Evolutionary conservation across 2,797 vertebrate genomes (phyloP).

Genomic region (Enteromius anoplus): DNA sequence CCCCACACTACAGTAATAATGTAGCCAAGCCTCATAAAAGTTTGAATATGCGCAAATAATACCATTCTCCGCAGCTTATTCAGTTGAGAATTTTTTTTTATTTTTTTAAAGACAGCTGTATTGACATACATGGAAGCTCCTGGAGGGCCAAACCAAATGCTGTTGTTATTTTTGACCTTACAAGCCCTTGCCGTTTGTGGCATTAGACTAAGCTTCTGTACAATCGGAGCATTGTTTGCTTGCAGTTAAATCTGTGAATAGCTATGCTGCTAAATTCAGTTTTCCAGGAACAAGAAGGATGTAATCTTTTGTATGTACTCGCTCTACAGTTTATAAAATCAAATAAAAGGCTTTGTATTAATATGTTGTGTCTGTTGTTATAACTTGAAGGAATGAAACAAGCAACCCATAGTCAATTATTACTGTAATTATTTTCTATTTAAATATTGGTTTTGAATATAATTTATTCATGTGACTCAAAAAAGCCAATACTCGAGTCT

Average conservation of each 20-base stretch:
- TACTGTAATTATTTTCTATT: not conserved
- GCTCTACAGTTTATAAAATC: slow-evolving; percentile 22
- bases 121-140: slow-evolving; percentile 30
- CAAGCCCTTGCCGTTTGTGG: not conserved
- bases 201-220: slow-evolving; percentile 20
- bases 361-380: not conserved
- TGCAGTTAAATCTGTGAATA: slow-evolving; percentile 8
- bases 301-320: slow-evolving; percentile 29
- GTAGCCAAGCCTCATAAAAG: not conserved
- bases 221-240: slow-evolving; percentile 22
- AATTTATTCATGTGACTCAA: not conserved
- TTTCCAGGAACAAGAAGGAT: slow-evolving; percentile 7
- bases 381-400: not conserved
- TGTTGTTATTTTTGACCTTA: slow-evolving; percentile 20
- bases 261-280: slow-evolving; percentile 25
- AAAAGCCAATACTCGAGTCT: not conserved
- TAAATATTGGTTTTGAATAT: not conserved
- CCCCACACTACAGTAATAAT: slow-evolving; percentile 9
- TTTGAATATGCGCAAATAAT: not conserved
- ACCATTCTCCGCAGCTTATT: not conserved
- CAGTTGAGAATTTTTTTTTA: not conserved
- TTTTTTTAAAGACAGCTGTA: slow-evolving; percentile 10
- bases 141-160: slow-evolving; percentile 26
- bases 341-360: slow-evolving; percentile 44
- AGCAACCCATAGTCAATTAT: not conserved